Evolutionary conservation across 2,113 vertebrate species (phyloP).

Genomic region (Callopanchax toddi): DNA sequence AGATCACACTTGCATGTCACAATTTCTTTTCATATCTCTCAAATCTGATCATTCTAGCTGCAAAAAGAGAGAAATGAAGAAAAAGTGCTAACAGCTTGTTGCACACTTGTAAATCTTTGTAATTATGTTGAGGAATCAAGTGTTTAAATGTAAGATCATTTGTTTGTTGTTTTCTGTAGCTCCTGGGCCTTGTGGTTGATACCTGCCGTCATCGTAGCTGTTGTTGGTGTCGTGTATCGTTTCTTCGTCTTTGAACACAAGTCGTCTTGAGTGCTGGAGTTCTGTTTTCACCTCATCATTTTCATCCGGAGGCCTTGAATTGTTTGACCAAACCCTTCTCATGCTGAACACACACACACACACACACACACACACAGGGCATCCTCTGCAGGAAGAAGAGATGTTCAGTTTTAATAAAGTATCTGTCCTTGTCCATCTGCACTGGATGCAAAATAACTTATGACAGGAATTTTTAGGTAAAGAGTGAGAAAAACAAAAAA

Average conservation of each 20-base stretch:
- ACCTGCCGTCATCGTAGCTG: slow-evolving; percentile 80
- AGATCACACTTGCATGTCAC: neutral
- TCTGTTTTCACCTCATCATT: slow-evolving; percentile 32
- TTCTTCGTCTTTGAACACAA: slow-evolving; percentile 86
- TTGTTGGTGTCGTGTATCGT: slow-evolving; percentile 89
- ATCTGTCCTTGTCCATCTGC: slow-evolving; percentile 22
- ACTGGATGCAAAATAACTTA: slow-evolving; percentile 18
- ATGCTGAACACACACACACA: slow-evolving; percentile 21
- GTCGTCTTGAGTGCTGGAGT: slow-evolving; percentile 74
- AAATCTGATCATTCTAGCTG: neutral
- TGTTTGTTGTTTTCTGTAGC: slow-evolving; percentile 51
- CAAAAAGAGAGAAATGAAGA: no score
- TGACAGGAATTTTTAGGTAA: slow-evolving; percentile 18
- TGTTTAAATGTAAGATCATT: neutral
- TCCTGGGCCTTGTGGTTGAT: slow-evolving; percentile 91
- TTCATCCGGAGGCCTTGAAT: slow-evolving; percentile 73
- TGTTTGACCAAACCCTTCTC: slow-evolving; percentile 65
- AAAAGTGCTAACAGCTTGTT: no score
- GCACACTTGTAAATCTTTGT: neutral
- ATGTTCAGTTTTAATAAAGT: slow-evolving; percentile 32
- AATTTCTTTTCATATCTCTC: neutral
- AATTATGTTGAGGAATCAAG: neutral
- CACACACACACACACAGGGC: slow-evolving; percentile 12
- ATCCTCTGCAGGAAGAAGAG: slow-evolving; percentile 30
- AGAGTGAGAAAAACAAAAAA: slow-evolving; percentile 14